Evolutionary conservation across 2,888 invertebrate species (phyloP).

Genomic region (Scaptomyza reducta): DNA sequence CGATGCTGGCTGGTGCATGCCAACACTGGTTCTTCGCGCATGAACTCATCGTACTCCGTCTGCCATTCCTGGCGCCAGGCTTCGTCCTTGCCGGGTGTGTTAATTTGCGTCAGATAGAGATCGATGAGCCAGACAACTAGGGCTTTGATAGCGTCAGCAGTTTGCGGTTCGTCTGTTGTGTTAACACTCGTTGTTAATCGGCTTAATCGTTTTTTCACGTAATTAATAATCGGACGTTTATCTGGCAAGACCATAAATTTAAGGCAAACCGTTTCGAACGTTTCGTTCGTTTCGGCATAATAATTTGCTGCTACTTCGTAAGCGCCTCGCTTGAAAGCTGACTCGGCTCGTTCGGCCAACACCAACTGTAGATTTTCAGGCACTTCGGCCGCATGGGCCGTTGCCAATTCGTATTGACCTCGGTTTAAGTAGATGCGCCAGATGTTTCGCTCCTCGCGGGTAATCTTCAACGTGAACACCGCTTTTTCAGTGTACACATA

Average conservation of each 20-base stretch:
- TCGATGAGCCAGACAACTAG: constrained; percentile 98
- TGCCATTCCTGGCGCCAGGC: constrained; percentile 86
- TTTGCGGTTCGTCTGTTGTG: constrained; percentile 86
- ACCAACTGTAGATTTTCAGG: constrained; percentile 93
- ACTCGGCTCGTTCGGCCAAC: constrained; percentile 94
- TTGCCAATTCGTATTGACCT: constrained; percentile 93
- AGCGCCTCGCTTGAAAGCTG: constrained; percentile 90
- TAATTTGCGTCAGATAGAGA: constrained; percentile 94
- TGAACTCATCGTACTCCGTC: constrained; percentile 91
- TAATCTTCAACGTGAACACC: constrained; percentile 93
- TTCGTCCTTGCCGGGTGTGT: constrained; percentile 82
- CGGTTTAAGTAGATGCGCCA: constrained; percentile 95
- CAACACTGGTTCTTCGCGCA: constrained; percentile 89
- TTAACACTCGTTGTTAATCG: constrained; percentile 84
- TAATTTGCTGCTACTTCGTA: constrained; percentile 93
- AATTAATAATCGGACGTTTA: constrained; percentile 94
- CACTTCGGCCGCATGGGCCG: constrained; percentile 92
- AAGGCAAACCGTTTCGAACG: constrained; percentile 97
- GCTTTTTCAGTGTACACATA: constrained; percentile 94
- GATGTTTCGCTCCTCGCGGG: constrained; percentile 92
- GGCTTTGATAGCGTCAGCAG: constrained; percentile 95
- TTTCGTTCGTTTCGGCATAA: constrained; percentile 94
- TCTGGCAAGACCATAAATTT: constrained; percentile 91
- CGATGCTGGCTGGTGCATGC: constrained; percentile 93
- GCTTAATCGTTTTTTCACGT: constrained; percentile 92